These are phyloP conservation scores for Clarias fuscus DNA, from an alignment of 2,797 vertebrate species.

Conservation along the genomic window DNA sequence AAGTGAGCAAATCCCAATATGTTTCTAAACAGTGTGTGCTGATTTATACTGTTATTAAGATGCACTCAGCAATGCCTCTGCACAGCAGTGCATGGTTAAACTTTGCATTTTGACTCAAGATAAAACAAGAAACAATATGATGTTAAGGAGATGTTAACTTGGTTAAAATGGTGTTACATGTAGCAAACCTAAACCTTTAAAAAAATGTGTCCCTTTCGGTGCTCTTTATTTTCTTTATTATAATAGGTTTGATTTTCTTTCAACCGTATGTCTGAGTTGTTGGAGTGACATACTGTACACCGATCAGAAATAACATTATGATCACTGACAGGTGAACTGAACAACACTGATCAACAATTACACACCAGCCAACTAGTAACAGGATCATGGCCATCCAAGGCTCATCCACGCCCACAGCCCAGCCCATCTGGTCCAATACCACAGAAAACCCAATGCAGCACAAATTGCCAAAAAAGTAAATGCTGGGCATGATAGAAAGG, in stretches of 20 bases:
- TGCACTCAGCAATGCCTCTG: slow-evolving; percentile 20
- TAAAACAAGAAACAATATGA: not conserved
- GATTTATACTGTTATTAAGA: slow-evolving; percentile 29
- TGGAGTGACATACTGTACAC: too few species aligned
- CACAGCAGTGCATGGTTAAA: slow-evolving; percentile 9
- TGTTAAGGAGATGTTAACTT: slow-evolving; percentile 13
- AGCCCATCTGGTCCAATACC: too few species aligned
- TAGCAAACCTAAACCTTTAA: not conserved
- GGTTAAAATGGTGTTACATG: not conserved
- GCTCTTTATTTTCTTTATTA: not conserved
- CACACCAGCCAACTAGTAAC: too few species aligned
- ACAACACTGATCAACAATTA: too few species aligned
- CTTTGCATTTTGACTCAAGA: slow-evolving; percentile 29
- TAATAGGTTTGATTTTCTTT: not conserved
- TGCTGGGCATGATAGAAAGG: too few species aligned
- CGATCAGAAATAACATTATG: too few species aligned
- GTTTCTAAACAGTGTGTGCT: slow-evolving; percentile 8
- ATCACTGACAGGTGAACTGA: too few species aligned
- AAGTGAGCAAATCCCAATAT: slow-evolving; percentile 12
- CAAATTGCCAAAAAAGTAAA: too few species aligned
- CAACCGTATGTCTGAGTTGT: not conserved
- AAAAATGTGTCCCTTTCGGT: not conserved
- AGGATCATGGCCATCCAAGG: too few species aligned
- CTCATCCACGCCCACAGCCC: too few species aligned
- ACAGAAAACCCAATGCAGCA: too few species aligned